Evolutionary conservation across 2,888 invertebrate species (phyloP), one percentile per base, ranked within the genome.

Genomic region (Erpobdella octoculata): DNA sequence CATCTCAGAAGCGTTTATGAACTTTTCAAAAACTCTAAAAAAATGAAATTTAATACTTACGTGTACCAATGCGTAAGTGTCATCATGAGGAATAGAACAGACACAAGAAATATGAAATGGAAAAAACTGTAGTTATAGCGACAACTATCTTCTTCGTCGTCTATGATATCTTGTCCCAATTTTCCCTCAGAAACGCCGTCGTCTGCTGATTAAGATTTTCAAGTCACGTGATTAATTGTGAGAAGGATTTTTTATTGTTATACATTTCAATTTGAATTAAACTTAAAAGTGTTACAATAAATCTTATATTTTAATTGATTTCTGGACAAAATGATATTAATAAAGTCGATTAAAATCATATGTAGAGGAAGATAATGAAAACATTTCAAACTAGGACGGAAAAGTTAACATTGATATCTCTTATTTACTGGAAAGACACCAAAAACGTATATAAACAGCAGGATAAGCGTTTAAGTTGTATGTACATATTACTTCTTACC

Each of bases 81-180:
- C 98, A 99, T 98, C 98, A 99, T 99, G 71, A 97, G 91, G 84
- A 97, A 99, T 18, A 99, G 88, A 0, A 95, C 92, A 64, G 95
- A 96, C 77, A 97, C 88, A 28, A 90, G 91, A 85, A 97, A 93
- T 87, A 97, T 94, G 78, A 93, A 85, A 85, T 97, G 96, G 87
- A 95, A 96, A 86, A 94, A 91, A 74, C 91, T 91, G 93, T 97
- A 97, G 74, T 89, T 92, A 85, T 97, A 97, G 8, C 91, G 90
- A 31, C 94, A 91, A 9, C 91, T 76, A 0, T 90, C 90, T 83
- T 80, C 80, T 76, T 98, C 98, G 83, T 95, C 96, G 84, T 98
- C 97, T 88, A 90, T 92, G 72, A 92, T 93, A 48, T 83, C 83
- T 76, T 79, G 80, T 6, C 80, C 79, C 0, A 77, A 75, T 15